Percentiles rank a stretch among this genome's conserved stretches.
These are phyloP conservation scores for Trichonephila clavipes DNA, from an alignment of 1,140 invertebrate species.

Conservation along the genomic window DNA sequence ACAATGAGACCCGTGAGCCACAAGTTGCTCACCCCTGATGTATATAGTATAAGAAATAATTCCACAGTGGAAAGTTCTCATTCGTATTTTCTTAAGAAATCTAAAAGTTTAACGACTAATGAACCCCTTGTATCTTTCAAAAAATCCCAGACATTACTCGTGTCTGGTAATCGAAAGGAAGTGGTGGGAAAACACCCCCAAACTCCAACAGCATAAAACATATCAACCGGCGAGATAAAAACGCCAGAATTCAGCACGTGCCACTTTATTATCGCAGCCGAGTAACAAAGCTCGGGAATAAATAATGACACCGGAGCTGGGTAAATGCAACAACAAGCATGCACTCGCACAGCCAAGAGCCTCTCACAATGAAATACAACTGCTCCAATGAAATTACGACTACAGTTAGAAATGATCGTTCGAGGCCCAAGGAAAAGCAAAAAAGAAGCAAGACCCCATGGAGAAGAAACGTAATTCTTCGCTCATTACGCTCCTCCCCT, in stretches of 20 bases:
- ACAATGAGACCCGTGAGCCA: no score
- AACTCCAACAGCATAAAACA: not conserved
- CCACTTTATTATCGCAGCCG: constrained; percentile 24
- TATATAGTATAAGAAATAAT: no score
- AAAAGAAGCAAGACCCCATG: no score
- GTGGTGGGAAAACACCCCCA: not conserved
- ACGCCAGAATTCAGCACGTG: constrained; percentile 59
- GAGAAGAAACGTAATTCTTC: not conserved
- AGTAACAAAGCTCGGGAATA: constrained; percentile 20
- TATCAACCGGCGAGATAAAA: not conserved
- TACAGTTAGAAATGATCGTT: constrained; percentile 8
- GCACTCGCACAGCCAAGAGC: not conserved
- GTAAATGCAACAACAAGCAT: constrained; percentile 42
- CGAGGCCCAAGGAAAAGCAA: not conserved
- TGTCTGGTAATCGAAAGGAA: not conserved
- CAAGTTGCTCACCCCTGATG: no score
- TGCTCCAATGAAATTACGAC: constrained; percentile 39
- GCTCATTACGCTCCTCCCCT: no score
- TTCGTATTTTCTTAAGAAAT: no score
- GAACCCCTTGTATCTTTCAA: no score
- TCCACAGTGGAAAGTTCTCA: no score
- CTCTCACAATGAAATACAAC: constrained; percentile 57
- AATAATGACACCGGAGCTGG: not conserved
- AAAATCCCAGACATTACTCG: no score
- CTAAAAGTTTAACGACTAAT: no score